Evolutionary conservation across 1,140 invertebrate genomes (phyloP).

Genomic region (Branchinecta lindahli): DNA sequence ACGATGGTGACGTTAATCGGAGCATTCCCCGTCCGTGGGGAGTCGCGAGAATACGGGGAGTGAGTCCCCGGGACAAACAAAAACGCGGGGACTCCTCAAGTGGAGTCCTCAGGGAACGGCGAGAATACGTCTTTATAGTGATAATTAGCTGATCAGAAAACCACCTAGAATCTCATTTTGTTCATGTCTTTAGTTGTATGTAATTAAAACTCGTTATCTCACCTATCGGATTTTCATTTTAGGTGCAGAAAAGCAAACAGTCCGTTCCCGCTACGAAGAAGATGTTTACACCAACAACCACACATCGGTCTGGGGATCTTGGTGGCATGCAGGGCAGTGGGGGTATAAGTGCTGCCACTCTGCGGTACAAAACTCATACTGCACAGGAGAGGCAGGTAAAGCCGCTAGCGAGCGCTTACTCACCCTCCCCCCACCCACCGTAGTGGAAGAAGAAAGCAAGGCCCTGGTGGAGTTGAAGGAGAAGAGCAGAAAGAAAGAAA

Average conservation of each 20-base stretch:
- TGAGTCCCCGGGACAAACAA: too few species aligned
- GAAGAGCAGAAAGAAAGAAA: slow-evolving; percentile 37
- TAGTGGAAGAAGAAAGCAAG: slow-evolving; percentile 9
- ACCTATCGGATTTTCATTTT: slow-evolving; percentile 19
- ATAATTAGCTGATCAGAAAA: too few species aligned
- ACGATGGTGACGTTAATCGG: too few species aligned
- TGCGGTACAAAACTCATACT: slow-evolving; percentile 77
- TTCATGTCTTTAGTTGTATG: too few species aligned
- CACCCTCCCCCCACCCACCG: slow-evolving; percentile 9
- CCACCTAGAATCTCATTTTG: too few species aligned
- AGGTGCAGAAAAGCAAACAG: slow-evolving; percentile 69
- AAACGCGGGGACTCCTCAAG: too few species aligned
- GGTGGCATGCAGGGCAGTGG: slow-evolving; percentile 80
- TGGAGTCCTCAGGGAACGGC: too few species aligned
- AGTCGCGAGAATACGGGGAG: too few species aligned
- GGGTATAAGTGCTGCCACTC: slow-evolving; percentile 93
- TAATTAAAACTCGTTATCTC: too few species aligned
- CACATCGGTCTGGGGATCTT: slow-evolving; percentile 86
- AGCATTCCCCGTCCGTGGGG: too few species aligned
- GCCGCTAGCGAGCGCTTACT: slow-evolving; percentile 22
- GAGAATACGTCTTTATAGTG: too few species aligned
- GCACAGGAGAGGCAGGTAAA: slow-evolving; percentile 64
- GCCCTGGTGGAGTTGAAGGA: slow-evolving; percentile 26
- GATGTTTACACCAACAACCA: slow-evolving; percentile 86
- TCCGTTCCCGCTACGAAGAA: slow-evolving; percentile 86